Conservation (phyloP, 2,113 vertebrate species). For the Indicator maculatus region DNA sequence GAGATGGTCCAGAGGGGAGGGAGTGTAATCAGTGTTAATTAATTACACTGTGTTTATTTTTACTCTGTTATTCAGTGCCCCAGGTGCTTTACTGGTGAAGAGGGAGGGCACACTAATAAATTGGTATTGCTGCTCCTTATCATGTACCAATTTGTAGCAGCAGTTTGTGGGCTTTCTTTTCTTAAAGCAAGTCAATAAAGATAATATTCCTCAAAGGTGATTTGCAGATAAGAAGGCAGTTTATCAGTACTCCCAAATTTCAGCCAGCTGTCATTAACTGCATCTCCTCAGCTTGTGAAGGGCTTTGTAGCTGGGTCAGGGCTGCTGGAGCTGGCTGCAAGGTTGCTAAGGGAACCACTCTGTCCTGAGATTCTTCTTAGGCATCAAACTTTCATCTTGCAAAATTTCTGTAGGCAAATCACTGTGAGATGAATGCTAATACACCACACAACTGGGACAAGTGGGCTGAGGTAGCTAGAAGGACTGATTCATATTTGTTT, state of each 20-base stretch:
- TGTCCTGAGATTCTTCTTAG: slow-evolving; percentile 78
- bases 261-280: slow-evolving; percentile 77
- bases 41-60: slow-evolving; percentile 61
- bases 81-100: slow-evolving; percentile 59
- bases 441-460: slow-evolving; percentile 57
- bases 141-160: slow-evolving; percentile 68
- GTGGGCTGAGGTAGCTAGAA: slow-evolving; percentile 49
- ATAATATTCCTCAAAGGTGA: slow-evolving; percentile 81
- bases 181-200: slow-evolving; percentile 75
- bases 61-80: slow-evolving; percentile 45
- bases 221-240: slow-evolving; percentile 78
- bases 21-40: slow-evolving; percentile 51
- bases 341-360: slow-evolving; percentile 84
- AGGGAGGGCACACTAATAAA: slow-evolving; percentile 57
- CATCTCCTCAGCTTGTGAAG: slow-evolving; percentile 71
- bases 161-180: background rate
- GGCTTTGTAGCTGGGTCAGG: slow-evolving; percentile 82
- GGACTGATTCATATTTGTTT: slow-evolving; percentile 56
- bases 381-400: slow-evolving; percentile 80
- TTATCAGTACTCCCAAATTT: slow-evolving; percentile 78
- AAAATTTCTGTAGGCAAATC: slow-evolving; percentile 83
- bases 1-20: slow-evolving; percentile 2
- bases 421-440: slow-evolving; percentile 79
- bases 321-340: slow-evolving; percentile 72
- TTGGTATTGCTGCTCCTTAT: slow-evolving; percentile 62